These are phyloP conservation scores for Eubucco bourcierii DNA, from an alignment of 2,113 vertebrate species.

Conservation along the genomic window DNA sequence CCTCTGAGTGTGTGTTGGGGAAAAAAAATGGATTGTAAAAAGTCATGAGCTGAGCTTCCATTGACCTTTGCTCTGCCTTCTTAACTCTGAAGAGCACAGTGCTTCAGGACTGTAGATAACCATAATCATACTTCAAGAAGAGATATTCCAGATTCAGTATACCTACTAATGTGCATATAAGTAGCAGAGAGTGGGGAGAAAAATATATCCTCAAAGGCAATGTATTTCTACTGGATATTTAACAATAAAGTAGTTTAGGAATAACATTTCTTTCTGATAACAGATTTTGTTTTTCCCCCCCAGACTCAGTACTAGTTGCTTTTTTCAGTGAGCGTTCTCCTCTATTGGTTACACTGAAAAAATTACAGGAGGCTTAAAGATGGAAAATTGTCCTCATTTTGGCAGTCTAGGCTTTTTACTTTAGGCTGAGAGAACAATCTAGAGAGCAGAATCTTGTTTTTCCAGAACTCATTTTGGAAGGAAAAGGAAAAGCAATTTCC, in stretches of 20 bases:
- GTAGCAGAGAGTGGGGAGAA: neutral
- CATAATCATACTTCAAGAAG: conserved; percentile 26
- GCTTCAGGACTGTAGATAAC: conserved; percentile 56
- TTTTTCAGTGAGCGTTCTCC: neutral
- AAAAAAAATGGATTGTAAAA: conserved; percentile 36
- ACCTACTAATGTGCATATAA: neutral
- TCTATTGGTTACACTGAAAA: neutral
- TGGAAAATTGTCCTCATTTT: neutral
- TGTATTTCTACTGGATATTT: neutral
- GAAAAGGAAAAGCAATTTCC: neutral
- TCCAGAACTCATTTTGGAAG: neutral
- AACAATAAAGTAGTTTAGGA: neutral
- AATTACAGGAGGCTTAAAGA: neutral
- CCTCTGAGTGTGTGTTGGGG: neutral
- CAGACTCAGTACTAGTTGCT: neutral
- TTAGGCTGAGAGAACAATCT: neutral
- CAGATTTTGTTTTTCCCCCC: neutral
- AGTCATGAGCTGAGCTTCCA: conserved; percentile 33
- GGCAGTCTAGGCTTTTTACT: neutral
- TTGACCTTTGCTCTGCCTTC: conserved; percentile 66
- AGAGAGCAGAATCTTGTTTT: neutral
- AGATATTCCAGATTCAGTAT: conserved; percentile 53
- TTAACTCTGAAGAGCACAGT: conserved; percentile 61
- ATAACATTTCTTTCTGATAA: neutral
- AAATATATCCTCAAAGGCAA: neutral